phyloP scores from a whole-genome alignment of 2,797 vertebrate genomes.

The Sitta carolinensis region DNA sequence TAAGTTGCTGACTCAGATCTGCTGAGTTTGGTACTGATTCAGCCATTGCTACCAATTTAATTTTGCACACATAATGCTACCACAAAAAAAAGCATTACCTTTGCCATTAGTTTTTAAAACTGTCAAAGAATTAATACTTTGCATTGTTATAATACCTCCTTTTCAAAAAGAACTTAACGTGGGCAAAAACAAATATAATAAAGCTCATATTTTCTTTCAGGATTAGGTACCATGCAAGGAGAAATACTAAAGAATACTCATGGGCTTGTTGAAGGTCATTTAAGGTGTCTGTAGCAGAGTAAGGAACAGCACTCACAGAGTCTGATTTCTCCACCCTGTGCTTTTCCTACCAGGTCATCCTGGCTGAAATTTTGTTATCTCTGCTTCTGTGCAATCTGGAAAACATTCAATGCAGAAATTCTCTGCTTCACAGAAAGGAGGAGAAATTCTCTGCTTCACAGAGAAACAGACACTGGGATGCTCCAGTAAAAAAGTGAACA shows the following conservation, averaged over 20 bases:
- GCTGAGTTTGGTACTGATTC: neutral
- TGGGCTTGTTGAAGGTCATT: neutral
- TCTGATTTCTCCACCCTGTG: neutral
- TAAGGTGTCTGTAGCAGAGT: neutral
- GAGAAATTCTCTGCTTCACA: neutral
- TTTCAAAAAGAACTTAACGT: neutral
- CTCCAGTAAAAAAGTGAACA: neutral
- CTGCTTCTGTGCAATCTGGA: neutral
- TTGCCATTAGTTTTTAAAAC: neutral
- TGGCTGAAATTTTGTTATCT: neutral
- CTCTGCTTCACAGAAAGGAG: neutral
- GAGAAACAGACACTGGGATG: neutral
- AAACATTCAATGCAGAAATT: neutral
- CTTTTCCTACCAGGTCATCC: neutral
- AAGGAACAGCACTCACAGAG: neutral
- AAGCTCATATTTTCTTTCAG: neutral
- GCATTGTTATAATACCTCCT: neutral
- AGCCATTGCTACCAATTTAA: neutral
- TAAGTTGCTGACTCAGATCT: constrained; percentile 12
- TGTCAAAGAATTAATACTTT: neutral
- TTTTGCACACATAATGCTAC: neutral
- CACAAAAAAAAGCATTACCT: neutral
- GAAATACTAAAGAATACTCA: neutral
- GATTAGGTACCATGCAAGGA: neutral
- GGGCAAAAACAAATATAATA: neutral